A percentile compares a stretch with the other conserved stretches of the same genome.
These are phyloP conservation scores for Sycophila sp. DNA, from an alignment of 1,140 invertebrate species.

Conservation along the genomic window DNA sequence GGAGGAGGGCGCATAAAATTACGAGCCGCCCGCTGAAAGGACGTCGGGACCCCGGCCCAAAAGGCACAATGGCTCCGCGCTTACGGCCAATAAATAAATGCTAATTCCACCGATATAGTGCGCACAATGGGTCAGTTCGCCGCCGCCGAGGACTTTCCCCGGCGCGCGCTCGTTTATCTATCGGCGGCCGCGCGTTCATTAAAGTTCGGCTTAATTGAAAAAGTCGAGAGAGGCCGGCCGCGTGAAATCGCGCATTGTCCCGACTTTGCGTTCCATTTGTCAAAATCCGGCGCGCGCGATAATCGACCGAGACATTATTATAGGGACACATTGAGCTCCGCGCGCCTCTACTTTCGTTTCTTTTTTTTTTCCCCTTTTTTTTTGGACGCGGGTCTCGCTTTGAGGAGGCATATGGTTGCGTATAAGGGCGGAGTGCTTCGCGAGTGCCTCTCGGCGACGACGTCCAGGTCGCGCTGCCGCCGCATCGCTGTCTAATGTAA, in stretches of 20 bases:
- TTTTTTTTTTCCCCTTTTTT: background rate
- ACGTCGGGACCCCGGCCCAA: background rate
- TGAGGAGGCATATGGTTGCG: no score
- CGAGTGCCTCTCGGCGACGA: no score
- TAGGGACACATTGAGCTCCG: conserved; percentile 8
- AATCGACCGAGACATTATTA: conserved; percentile 28
- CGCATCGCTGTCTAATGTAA: no score
- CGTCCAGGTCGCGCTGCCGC: conserved; percentile 56
- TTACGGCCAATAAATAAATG: conserved; percentile 32
- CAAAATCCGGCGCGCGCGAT: conserved; percentile 7
- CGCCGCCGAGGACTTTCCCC: conserved; percentile 20
- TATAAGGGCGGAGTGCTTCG: no score
- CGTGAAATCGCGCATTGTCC: conserved; percentile 20
- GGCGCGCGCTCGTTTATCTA: background rate
- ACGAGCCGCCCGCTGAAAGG: background rate
- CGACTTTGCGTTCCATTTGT: conserved; percentile 34
- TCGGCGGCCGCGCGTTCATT: conserved; percentile 14
- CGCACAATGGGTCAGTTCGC: conserved; percentile 22
- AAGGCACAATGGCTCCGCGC: background rate
- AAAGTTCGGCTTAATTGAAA: conserved; percentile 39
- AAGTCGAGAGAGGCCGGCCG: conserved; percentile 22
- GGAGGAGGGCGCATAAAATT: background rate
- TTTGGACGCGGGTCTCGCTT: background rate
- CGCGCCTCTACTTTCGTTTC: background rate
- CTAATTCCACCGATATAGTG: conserved; percentile 26